Base-by-base conservation (phyloP, 2,888 invertebrate species). In the Lottia gigantea region DNA sequence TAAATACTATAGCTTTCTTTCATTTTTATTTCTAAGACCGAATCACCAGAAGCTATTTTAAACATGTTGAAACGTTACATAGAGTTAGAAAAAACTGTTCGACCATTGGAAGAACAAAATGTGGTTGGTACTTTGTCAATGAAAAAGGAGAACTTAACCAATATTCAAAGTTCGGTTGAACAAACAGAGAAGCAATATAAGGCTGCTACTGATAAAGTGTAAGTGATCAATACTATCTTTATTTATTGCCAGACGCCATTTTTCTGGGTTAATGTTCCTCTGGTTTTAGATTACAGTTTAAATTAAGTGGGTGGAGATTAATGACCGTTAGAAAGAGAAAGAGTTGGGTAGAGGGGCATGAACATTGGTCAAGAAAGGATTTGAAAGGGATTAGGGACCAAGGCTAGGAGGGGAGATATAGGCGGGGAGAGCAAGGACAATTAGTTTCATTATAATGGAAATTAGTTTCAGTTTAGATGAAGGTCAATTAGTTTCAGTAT, bases 71-170 rank as follows among this genome's bases (percentile, higher is more conserved):
- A 62, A 70, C 74, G 73, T 7, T 90, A 89, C 71, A 80, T 89
- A 16, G 85, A 85, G 25, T 76, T 90, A 23, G 89, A 90, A 76
- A 87, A 88, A 71, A 79, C 86, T 55, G 87, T 89, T 16, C 78
- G 80, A 46, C 71, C 75, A 64, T 68, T 84, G 31, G 90, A 90
- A 72, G 71, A 77, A 12, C 85, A 83, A 69, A 88, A 88, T 71
- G 82, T 85, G 8, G 70, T 88, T 45, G 89, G 88, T 74, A 84
- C 83, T 66, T 85, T 86, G 64, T 83, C 88, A 68, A 80, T 82
- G 25, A 88, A 86, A 67, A 83, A 83, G 40, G 83, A 87, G 25
- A 82, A 85, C 26, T 83, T 88, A 6, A 83, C 85, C 19, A 87
- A 86, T 63, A 72, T 88, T 40, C 78, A 82, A 46, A 80, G 85